A percentile compares a stretch with the other conserved stretches of the same genome.
These are phyloP conservation scores for Gorsachius magnificus DNA, from an alignment of 2,797 vertebrate genomes.

Conservation along the genomic window DNA sequence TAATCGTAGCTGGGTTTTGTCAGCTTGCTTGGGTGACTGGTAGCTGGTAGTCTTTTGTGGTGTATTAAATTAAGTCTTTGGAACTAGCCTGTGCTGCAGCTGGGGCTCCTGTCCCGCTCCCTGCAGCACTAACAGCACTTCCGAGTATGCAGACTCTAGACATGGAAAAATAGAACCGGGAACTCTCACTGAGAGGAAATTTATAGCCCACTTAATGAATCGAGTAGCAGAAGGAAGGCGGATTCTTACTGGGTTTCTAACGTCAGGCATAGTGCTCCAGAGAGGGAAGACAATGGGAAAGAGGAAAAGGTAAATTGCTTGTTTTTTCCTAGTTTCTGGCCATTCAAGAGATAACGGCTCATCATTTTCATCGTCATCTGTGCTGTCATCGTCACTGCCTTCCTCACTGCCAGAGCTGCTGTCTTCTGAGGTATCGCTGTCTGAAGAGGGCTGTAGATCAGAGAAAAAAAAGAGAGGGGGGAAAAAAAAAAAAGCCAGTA, in stretches of 20 bases:
- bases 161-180: not conserved
- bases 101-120: not conserved
- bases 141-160: not conserved
- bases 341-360: slow-evolving; percentile 91
- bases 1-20: not conserved
- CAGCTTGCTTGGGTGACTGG: not conserved
- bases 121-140: not conserved
- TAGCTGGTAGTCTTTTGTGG: not conserved
- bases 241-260: slow-evolving; percentile 86
- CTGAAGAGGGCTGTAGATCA: not conserved
- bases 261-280: slow-evolving; percentile 94
- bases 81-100: not conserved
- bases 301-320: slow-evolving; percentile 90
- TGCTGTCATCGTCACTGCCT: slow-evolving; percentile 55
- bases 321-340: slow-evolving; percentile 88
- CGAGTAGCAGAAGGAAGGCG: not conserved
- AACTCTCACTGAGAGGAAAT: not conserved
- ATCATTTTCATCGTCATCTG: slow-evolving; percentile 75
- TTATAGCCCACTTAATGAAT: not conserved
- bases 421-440: slow-evolving; percentile 2
- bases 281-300: slow-evolving; percentile 92
- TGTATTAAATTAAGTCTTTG: not conserved
- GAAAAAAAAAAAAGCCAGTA: not conserved
- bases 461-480: not conserved
- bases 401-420: slow-evolving; percentile 58